Percentiles rank a stretch among this genome's conserved stretches.
Conservation (phyloP, 1,140 invertebrate genomes). For the Thaumatotibia leucotreta region DNA sequence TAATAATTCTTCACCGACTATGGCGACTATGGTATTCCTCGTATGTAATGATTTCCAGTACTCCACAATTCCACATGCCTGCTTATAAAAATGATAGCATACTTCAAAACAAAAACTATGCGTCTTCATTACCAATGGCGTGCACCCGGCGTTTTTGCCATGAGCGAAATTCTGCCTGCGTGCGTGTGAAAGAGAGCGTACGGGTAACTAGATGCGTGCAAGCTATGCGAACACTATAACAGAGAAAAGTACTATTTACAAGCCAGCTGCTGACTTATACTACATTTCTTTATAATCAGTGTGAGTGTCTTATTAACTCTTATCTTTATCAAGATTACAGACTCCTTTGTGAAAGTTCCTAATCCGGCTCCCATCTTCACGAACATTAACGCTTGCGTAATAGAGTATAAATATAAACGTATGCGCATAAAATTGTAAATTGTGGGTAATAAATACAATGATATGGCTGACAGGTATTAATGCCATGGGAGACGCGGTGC, state of each 20-base stretch:
- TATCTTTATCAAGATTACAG: not conserved
- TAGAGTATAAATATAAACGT: not conserved
- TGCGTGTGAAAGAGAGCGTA: conserved; percentile 12
- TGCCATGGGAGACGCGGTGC: not conserved
- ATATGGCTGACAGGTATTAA: not conserved
- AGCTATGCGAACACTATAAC: not conserved
- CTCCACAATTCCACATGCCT: too few relatives aligned
- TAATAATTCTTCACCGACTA: too few relatives aligned
- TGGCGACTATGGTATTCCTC: too few relatives aligned
- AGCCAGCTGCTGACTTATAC: not conserved
- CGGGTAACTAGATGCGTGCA: not conserved
- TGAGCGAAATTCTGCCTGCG: conserved; percentile 7
- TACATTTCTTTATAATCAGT: not conserved
- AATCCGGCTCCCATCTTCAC: conserved; percentile 2
- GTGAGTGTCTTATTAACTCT: not conserved
- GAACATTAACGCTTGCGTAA: conserved; percentile 6
- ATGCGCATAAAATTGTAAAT: conserved; percentile 1
- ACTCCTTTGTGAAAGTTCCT: conserved; percentile 10
- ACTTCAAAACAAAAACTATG: not conserved
- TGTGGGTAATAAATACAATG: conserved; percentile 6
- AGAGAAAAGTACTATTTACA: not conserved
- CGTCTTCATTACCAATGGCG: not conserved
- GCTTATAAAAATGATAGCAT: too few relatives aligned
- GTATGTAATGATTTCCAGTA: too few relatives aligned
- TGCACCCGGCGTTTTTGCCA: conserved; percentile 9